phyloP scores from a whole-genome alignment of 2,888 invertebrate species.

The Ceratothoa steindachneri region DNA sequence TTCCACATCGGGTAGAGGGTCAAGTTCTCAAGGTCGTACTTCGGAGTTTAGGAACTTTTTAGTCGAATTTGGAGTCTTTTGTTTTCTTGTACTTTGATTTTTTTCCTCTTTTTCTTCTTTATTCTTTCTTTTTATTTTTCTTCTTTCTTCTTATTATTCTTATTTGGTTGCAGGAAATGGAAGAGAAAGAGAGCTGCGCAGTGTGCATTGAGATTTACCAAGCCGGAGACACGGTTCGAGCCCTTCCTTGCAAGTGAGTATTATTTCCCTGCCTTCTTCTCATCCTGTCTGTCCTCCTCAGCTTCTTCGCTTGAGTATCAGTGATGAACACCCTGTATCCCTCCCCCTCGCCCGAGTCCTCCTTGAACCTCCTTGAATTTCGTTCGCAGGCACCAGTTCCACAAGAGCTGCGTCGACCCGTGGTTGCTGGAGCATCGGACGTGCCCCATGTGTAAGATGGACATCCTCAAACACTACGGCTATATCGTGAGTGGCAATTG shows the following conservation, averaged over 20 bases:
- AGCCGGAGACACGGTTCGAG: slow-evolving; percentile 76
- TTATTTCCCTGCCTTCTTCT: background rate
- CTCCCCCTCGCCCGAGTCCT: no score
- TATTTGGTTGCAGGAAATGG: slow-evolving; percentile 62
- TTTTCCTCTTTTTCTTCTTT: background rate
- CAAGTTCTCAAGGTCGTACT: no score
- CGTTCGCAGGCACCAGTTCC: slow-evolving; percentile 84
- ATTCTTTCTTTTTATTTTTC: background rate
- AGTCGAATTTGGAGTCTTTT: background rate
- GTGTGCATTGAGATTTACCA: slow-evolving; percentile 87
- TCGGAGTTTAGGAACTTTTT: no score
- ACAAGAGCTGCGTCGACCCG: slow-evolving; percentile 92
- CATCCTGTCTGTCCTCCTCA: background rate
- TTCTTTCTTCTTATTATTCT: background rate
- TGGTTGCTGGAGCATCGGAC: slow-evolving; percentile 92
- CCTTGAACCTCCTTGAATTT: no score
- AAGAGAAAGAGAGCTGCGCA: slow-evolving; percentile 86
- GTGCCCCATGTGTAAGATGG: slow-evolving; percentile 96
- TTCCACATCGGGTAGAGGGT: no score
- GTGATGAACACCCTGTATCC: no score
- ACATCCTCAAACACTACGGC: slow-evolving; percentile 84
- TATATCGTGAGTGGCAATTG: slow-evolving; percentile 25
- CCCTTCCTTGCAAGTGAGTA: slow-evolving; percentile 83
- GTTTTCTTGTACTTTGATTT: background rate
- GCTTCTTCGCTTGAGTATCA: background rate